Evolutionary conservation across 2,888 invertebrate species (phyloP), one percentile per base, ranked within the genome.

Genomic region (Acronicta leporina): DNA sequence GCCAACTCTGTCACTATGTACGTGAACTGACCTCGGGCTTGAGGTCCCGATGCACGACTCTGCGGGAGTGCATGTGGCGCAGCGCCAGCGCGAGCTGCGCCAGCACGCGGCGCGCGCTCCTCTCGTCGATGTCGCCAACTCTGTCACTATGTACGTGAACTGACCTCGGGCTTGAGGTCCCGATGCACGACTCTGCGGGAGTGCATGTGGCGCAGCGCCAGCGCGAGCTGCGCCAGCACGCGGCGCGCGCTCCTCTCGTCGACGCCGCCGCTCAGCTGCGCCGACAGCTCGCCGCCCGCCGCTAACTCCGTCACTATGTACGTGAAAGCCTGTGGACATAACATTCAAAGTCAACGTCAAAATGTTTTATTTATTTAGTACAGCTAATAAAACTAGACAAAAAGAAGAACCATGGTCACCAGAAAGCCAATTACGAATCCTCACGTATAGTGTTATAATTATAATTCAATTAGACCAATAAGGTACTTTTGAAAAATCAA

Each of bases 291-390:
- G 0, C 98, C 98, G 15, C 99, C 99, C 46, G 94, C 91, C 14
- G 98, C 95, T 69, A 98, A 93, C 88, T 99, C 99, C 87, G 98
- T 96, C 13, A 99, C 97, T 67, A 99, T 96, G 94, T 99, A 99
- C 0, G 98, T 97, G 89, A 98, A 97, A 2, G 95, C 95, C 95
- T 96, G 91, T 0, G 7, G 14, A 61, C 2, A 16, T 6, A 7
- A 38, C 0, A 27, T 7, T 6, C 16, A 7, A 0, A 7, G 2
- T 5, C 4, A 5, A 25, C 25, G 25, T 5, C 5, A 2, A 25
- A 2, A 2, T 5, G 5, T 5, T 2, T 5, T 5, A 25, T 2
- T 25, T 5, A 5, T 5, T 25, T 2, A 25, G 25, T 5, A 25
- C 25, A 25, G 25, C 25, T 25, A 20, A 30, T n/a, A n/a, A n/a